Conservation (phyloP, 2,888 invertebrate species). For the Phaonia tiefii region DNA sequence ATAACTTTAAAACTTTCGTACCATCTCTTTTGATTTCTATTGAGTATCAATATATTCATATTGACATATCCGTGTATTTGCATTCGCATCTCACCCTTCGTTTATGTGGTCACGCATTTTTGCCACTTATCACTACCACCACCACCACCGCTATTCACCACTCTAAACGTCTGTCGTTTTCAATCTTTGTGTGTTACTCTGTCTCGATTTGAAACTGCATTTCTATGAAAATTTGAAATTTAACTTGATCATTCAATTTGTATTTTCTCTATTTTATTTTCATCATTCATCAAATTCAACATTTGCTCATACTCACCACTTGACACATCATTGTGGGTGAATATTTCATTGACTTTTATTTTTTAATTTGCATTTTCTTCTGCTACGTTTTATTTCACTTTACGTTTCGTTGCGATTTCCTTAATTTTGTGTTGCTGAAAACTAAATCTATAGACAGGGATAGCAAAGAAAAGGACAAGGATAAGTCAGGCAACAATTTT, state of each 20-base stretch:
- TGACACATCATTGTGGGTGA: neutral
- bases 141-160: constrained; percentile 13
- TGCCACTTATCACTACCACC: neutral
- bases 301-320: constrained; percentile 11
- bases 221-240: neutral
- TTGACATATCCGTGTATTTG: neutral
- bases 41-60: neutral
- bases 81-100: neutral
- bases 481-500: constrained; percentile 86
- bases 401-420: constrained; percentile 57
- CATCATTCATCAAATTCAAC: constrained; percentile 24
- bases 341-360: neutral
- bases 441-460: constrained; percentile 85
- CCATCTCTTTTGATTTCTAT: too few relatives aligned
- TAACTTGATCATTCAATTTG: neutral
- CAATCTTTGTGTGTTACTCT: too few relatives aligned
- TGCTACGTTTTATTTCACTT: constrained; percentile 18
- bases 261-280: neutral
- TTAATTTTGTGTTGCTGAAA: constrained; percentile 57
- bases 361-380: neutral
- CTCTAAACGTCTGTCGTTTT: too few relatives aligned
- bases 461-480: constrained; percentile 89
- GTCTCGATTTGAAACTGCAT: neutral
- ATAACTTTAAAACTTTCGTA: too few relatives aligned
- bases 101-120: neutral